Evolutionary conservation across 2,113 vertebrate genomes (phyloP), one percentile per base, ranked within the genome.

Genomic region (Podarcis raffonei): DNA sequence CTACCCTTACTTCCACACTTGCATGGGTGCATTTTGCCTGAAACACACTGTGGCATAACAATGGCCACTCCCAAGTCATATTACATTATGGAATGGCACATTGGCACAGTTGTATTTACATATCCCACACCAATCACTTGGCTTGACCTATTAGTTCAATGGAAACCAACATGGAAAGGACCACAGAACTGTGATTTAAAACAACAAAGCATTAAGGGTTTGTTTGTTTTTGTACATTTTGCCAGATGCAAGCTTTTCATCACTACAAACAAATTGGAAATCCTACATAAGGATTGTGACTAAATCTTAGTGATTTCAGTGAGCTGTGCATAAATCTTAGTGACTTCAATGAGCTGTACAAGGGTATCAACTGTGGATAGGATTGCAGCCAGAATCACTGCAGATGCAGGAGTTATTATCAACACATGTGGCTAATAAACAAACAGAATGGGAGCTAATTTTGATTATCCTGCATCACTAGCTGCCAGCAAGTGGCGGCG

Each of bases 401-500:
- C 5, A 84, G 53, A 76, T 85, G 57, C 65, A 81, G 35, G 53
- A 85, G 25, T 66, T 66, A 39, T 85, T 72, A 81, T 81, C 20
- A 48, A 5, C 81, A 87, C 87, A 90, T 39, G 86, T 90, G 86
- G 0, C 6, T 27, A 71, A 37, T 1, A 39, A 89, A 88, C 37
- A 35, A 15, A 65, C 27, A 90, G 89, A 89, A 88, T 23, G 66
- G 53, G 71, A 35, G 30, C 20, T 72, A 75, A 42, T 80, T 86
- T 90, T 80, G 62, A 20, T 32, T 5, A 37, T 8, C 4, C n/a
- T 62, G 1, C n/a, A 83, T 81, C 81, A 27, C 68, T 69, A 32
- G 65, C 37, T 42, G 37, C n/a, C 20, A 76, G 9, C 75, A 72
- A 72, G 48, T 27, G 3, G 48, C 59, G 15, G 66, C 57, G 23